Base-by-base conservation (phyloP, 1,140 invertebrate genomes). In the Dendrolimus kikuchii region DNA sequence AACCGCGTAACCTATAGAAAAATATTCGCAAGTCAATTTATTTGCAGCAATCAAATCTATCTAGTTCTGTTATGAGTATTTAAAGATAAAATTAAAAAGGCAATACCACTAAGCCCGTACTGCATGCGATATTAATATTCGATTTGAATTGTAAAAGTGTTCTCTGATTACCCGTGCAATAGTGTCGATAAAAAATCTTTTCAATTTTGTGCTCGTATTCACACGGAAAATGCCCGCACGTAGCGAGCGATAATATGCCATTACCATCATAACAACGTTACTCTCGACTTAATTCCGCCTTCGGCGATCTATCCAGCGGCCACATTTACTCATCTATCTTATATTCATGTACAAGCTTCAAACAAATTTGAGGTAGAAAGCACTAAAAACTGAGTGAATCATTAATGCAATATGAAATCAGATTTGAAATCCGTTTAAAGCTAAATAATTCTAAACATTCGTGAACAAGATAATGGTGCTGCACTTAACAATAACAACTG, bases 261-360 rank as follows among this genome's bases (percentile, higher is more conserved):
- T 81, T 78, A 75, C 61, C 61, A 60, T 66, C 71, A 68, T 81
- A 84, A 84, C 77, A 75, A 71, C 61, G 68, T 84, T 81, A 84
- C 75, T 74, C 68, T 73, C 75, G 64, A 78, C 75, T 80, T 81
- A 80, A 81, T 83, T 81, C 68, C 62, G 72, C 77, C 71, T 61
- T 65, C 61, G 72, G 77, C 77, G 60, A 55, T 65, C 59, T 39
- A 57, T 53, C 59, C 40, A 49, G 42, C 55, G 64, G 53, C 64
- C 72, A 70, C 65, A 76, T 74, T 77, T 64, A 53, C 69, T 77
- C 73, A 80, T 77, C 75, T 64, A 70, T 72, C 67, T 66, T 67
- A 69, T 68, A 51, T 64, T 62, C 60, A 59, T 53, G 40, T 40
- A 48, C 47, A 40, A 60, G 44, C 48, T 47, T 52, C 46, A 51